phyloP scores from a whole-genome alignment of 2,797 vertebrate genomes.

The Argya squamiceps region DNA sequence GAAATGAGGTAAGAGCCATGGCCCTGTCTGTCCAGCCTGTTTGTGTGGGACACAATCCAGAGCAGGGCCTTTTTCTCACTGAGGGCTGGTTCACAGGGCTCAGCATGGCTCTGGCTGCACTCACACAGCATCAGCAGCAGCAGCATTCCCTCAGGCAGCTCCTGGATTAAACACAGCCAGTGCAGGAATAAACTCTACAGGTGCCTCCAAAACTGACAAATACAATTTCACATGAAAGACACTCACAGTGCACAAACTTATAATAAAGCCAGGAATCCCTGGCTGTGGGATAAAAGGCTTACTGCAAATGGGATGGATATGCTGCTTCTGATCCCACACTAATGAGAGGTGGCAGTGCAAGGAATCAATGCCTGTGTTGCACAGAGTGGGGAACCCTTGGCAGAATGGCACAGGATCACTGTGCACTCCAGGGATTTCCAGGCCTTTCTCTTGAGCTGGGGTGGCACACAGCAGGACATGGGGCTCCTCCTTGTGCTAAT shows the following conservation, averaged over 20 bases:
- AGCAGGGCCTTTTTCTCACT: not conserved
- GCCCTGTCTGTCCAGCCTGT: not conserved
- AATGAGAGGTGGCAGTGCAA: not conserved
- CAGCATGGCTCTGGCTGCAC: fast-evolving
- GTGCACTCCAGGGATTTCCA: not conserved
- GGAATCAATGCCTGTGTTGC: not conserved
- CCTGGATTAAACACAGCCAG: not conserved
- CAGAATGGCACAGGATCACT: not conserved
- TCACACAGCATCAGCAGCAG: not conserved
- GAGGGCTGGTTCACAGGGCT: not conserved
- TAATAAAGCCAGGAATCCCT: not conserved
- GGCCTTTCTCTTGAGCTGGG: not conserved
- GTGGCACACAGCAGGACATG: not conserved
- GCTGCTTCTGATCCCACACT: not conserved
- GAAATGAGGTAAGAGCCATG: not conserved
- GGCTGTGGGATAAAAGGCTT: not conserved
- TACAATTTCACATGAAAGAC: not conserved
- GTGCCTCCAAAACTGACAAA: not conserved
- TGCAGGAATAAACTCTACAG: not conserved
- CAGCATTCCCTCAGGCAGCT: not conserved
- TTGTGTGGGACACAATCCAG: not conserved
- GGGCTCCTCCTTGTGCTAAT: not conserved
- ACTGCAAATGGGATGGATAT: not conserved
- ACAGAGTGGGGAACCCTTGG: not conserved
- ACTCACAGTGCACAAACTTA: not conserved